Evolutionary conservation across 2,888 invertebrate genomes (phyloP).

Genomic region (Tanaodytes sp.): DNA sequence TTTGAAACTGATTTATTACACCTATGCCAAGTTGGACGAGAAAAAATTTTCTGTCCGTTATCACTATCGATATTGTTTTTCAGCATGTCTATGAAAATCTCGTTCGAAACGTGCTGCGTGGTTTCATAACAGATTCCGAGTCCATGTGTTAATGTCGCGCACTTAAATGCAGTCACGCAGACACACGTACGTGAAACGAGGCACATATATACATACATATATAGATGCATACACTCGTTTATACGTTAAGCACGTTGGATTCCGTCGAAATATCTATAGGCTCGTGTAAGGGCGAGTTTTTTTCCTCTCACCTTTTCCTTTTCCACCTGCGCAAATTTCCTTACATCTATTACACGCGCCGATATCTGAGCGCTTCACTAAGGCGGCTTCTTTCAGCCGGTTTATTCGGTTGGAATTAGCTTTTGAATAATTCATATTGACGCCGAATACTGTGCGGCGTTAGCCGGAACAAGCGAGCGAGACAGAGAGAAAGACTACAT

Average conservation of each 20-base stretch:
- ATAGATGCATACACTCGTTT: background rate
- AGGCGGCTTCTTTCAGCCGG: slow-evolving; percentile 60
- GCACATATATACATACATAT: background rate
- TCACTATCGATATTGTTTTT: too few relatives aligned
- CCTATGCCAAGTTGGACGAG: too few relatives aligned
- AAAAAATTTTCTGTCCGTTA: too few relatives aligned
- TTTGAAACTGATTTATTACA: too few relatives aligned
- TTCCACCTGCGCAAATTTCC: slow-evolving; percentile 45
- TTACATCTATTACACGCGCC: slow-evolving; percentile 57
- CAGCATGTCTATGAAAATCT: too few relatives aligned
- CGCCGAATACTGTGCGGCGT: slow-evolving; percentile 51
- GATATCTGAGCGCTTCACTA: slow-evolving; percentile 55
- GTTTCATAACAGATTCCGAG: too few relatives aligned
- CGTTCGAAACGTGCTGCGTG: too few relatives aligned
- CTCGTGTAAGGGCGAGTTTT: slow-evolving; percentile 27
- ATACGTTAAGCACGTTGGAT: background rate
- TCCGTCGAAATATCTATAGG: slow-evolving; percentile 18
- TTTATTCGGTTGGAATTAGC: slow-evolving; percentile 65
- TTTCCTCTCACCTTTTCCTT: slow-evolving; percentile 35
- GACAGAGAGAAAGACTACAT: slow-evolving; percentile 57
- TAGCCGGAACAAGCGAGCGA: slow-evolving; percentile 57
- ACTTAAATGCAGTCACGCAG: background rate
- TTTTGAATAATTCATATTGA: slow-evolving; percentile 67
- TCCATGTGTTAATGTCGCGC: too few relatives aligned
- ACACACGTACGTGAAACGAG: background rate